Percentiles rank a stretch among this genome's conserved stretches.
phyloP scores from a whole-genome alignment of 2,797 vertebrate species.

The Coilia nasus region DNA sequence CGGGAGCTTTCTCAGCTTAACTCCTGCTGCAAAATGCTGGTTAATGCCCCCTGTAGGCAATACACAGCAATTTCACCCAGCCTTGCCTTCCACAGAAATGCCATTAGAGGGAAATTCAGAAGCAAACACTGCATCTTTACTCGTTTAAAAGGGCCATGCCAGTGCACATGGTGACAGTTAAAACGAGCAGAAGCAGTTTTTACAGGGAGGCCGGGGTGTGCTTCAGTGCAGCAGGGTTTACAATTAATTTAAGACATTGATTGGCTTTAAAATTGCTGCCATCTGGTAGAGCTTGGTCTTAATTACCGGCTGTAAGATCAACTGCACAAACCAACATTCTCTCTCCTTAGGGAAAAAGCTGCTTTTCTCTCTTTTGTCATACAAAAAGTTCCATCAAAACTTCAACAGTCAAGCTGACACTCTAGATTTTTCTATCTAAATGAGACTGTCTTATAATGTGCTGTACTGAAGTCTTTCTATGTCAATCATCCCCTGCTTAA shows the following conservation, averaged over 20 bases:
- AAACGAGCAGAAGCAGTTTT: not conserved
- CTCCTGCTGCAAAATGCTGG: not conserved
- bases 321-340: not conserved
- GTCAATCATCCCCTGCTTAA: no score
- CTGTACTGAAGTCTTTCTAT: no score
- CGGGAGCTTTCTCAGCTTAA: not conserved
- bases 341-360: not conserved
- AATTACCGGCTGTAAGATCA: conserved; percentile 14
- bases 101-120: not conserved
- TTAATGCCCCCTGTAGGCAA: not conserved
- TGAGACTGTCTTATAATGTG: no score
- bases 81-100: not conserved
- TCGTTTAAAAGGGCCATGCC: not conserved
- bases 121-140: not conserved
- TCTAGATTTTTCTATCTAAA: no score
- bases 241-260: conserved; percentile 21
- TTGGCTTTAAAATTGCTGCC: conserved; percentile 19
- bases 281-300: not conserved
- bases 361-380: not conserved
- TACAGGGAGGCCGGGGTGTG: not conserved
- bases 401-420: not conserved
- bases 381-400: not conserved
- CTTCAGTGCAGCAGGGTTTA: not conserved
- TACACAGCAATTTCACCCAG: not conserved
- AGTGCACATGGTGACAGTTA: not conserved